A percentile compares a stretch with the other conserved stretches of the same genome.
Conservation (phyloP, 1,140 invertebrate genomes). For the Papilio aristodemus region DNA sequence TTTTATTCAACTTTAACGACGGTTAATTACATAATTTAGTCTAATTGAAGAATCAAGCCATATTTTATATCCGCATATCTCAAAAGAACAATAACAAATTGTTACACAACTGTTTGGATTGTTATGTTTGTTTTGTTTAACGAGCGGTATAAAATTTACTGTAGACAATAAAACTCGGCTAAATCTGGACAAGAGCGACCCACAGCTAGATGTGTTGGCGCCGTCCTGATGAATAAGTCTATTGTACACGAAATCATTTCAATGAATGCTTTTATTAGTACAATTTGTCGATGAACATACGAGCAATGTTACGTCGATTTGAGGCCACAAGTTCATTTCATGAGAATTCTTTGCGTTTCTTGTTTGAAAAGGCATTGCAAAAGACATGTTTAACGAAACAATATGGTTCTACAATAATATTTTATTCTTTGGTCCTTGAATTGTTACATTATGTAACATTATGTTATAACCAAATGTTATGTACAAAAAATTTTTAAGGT, state of each 20-base stretch:
- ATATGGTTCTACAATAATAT: too few relatives aligned
- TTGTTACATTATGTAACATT: too few relatives aligned
- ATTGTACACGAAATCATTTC: constrained; percentile 1
- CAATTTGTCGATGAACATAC: background rate
- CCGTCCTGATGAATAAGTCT: background rate
- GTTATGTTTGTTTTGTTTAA: constrained; percentile 22
- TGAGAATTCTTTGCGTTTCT: background rate
- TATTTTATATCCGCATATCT: background rate
- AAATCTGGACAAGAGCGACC: constrained; percentile 21
- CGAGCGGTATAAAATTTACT: constrained; percentile 13
- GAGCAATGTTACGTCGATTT: background rate
- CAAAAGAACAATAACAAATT: background rate
- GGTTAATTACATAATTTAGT: background rate
- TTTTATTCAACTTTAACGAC: too few relatives aligned
- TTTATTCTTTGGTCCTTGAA: too few relatives aligned
- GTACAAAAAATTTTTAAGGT: too few relatives aligned
- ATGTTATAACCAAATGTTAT: too few relatives aligned
- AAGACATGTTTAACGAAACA: too few relatives aligned
- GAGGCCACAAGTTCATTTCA: background rate
- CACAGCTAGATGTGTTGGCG: constrained; percentile 19
- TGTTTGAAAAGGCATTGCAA: background rate
- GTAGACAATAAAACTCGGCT: constrained; percentile 22
- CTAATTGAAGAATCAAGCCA: background rate
- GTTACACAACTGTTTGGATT: background rate
- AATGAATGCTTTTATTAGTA: constrained; percentile 3